Conservation (phyloP, 1,140 invertebrate species). For the Bombus confusus region DNA sequence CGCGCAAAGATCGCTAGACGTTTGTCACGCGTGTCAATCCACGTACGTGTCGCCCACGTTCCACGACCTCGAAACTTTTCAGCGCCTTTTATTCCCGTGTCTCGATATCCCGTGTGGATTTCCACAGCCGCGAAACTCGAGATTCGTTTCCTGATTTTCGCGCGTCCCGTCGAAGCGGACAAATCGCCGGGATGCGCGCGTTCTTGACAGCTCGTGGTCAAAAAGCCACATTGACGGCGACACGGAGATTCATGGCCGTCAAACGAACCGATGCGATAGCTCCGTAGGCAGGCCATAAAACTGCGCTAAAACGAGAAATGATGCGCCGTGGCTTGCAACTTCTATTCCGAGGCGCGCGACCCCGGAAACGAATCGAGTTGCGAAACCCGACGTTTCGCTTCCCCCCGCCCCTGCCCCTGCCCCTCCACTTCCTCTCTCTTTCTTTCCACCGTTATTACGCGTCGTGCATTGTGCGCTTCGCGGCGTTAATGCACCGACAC, state of each 20-base stretch:
- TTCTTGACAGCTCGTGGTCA: slow-evolving; percentile 49
- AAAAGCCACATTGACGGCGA: slow-evolving; percentile 59
- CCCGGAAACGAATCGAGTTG: slow-evolving; percentile 78
- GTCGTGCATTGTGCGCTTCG: slow-evolving; percentile 55
- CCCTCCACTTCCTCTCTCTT: slow-evolving; percentile 12
- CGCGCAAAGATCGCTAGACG: background rate
- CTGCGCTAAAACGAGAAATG: slow-evolving; percentile 78
- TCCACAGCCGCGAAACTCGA: background rate
- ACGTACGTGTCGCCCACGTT: background rate
- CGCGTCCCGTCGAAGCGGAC: slow-evolving; percentile 6
- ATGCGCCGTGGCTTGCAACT: slow-evolving; percentile 76
- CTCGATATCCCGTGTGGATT: background rate
- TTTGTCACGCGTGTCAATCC: background rate
- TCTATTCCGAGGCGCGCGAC: slow-evolving; percentile 79
- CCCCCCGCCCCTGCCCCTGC: background rate
- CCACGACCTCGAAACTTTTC: background rate
- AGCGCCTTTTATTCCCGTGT: background rate
- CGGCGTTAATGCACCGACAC: slow-evolving; percentile 54
- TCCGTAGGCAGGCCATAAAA: slow-evolving; percentile 78
- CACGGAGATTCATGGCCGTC: slow-evolving; percentile 69
- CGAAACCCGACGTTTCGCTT: slow-evolving; percentile 48
- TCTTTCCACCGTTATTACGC: slow-evolving; percentile 47
- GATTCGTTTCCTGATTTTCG: slow-evolving; percentile 3
- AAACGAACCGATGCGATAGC: slow-evolving; percentile 70
- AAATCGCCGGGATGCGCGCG: slow-evolving; percentile 16